Evolutionary conservation across 2,113 vertebrate species (phyloP).

Genomic region (Deroptyus accipitrinus): DNA sequence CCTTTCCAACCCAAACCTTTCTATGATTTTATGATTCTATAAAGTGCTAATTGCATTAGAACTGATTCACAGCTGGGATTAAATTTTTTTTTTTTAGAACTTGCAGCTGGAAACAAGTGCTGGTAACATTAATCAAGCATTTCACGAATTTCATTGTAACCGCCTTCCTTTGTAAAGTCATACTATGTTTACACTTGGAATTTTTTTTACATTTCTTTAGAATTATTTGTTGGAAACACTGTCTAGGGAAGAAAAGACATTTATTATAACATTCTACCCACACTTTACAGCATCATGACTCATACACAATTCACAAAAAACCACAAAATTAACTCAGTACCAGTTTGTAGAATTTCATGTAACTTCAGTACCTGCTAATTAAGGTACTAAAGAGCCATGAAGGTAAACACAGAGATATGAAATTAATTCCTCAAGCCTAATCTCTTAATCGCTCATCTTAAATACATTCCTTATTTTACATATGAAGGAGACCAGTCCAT

Average conservation of each 20-base stretch:
- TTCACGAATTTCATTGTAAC: not conserved
- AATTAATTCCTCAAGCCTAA: not conserved
- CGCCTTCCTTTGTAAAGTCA: not conserved
- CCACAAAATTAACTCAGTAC: not conserved
- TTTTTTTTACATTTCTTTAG: not conserved
- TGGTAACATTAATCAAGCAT: not conserved
- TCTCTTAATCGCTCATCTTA: not conserved
- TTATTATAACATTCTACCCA: not conserved
- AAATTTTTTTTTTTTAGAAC: not conserved
- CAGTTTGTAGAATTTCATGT: not conserved
- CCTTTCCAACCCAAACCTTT: no score
- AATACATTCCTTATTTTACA: not conserved
- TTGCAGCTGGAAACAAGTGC: not conserved
- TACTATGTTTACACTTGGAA: not conserved
- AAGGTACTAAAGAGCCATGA: not conserved
- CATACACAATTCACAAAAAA: not conserved
- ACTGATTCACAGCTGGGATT: not conserved
- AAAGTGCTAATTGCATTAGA: not conserved
- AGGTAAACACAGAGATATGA: not conserved
- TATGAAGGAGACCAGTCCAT: not conserved
- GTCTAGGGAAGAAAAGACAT: not conserved
- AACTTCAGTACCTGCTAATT: not conserved
- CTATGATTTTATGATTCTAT: not conserved
- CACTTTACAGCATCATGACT: not conserved
- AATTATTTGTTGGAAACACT: not conserved